Conservation (phyloP, 2,888 invertebrate genomes). For the Phortica magna region DNA sequence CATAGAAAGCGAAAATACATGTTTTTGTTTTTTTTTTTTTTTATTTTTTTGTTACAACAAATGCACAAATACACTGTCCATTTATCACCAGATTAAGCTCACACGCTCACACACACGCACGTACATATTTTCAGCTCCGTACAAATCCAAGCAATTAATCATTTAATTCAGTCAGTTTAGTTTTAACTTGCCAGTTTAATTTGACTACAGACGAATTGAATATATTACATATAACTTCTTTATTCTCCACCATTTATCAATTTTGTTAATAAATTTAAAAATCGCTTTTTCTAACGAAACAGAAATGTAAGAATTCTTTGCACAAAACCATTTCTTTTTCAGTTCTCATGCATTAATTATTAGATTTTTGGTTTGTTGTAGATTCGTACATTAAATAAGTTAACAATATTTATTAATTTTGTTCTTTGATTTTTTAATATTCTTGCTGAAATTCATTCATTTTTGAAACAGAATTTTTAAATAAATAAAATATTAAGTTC, state of each 20-base stretch:
- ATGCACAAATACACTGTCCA: constrained; percentile 30
- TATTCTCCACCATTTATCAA: not conserved
- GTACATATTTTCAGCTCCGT: not conserved
- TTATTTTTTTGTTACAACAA: not conserved
- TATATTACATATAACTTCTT: not conserved
- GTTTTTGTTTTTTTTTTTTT: too few relatives aligned
- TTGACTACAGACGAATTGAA: constrained; percentile 33
- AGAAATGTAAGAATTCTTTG: not conserved
- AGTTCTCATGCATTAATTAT: constrained; percentile 18
- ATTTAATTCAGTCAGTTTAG: constrained; percentile 72
- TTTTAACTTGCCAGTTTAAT: constrained; percentile 71
- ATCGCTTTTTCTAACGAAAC: not conserved
- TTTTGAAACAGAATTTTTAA: constrained; percentile 26
- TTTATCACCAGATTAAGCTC: not conserved
- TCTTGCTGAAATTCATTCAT: constrained; percentile 17
- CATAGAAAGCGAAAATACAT: not conserved
- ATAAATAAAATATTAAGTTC: constrained; percentile 30
- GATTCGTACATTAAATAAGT: constrained; percentile 15
- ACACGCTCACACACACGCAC: too few relatives aligned
- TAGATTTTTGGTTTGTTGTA: constrained; percentile 28
- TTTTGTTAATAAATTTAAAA: not conserved
- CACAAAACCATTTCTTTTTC: not conserved
- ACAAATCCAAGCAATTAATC: constrained; percentile 30
- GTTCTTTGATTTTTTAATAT: constrained; percentile 26
- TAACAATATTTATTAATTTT: constrained; percentile 21